Conservation (phyloP, 2,113 vertebrate species). For the Malurus alboscapulatus region DNA sequence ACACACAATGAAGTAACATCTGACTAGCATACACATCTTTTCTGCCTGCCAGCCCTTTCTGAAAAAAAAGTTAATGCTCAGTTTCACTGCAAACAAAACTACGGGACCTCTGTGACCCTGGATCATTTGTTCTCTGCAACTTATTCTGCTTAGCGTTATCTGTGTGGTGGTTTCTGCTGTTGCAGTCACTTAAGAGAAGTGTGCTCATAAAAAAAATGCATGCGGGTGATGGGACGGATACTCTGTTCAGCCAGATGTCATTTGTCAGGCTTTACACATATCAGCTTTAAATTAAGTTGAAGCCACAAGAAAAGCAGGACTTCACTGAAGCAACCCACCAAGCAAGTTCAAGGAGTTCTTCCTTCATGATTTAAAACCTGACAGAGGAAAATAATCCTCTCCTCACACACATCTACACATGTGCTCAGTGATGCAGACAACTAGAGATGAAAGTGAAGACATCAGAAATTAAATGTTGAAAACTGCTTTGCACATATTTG, state of each 20-base stretch:
- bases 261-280: not conserved
- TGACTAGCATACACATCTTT: not conserved
- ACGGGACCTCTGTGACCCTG: not conserved
- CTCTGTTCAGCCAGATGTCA: not conserved
- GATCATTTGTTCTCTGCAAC: not conserved
- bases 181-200: not conserved
- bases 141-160: not conserved
- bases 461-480: not conserved
- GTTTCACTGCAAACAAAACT: conserved; percentile 47
- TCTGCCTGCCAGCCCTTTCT: not conserved
- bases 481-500: not conserved
- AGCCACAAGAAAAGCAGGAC: not conserved
- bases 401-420: not conserved
- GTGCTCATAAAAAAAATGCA: not conserved
- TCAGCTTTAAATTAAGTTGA: not conserved
- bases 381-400: not conserved
- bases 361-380: not conserved
- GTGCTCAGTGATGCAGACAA: fast-evolving
- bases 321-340: not conserved
- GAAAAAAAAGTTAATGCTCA: conserved; percentile 14
- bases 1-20: conserved; percentile 14
- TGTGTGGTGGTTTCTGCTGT: not conserved
- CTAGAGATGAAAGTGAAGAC: not conserved
- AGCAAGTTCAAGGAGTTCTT: not conserved
- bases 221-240: not conserved